A percentile compares a stretch with the other conserved stretches of the same genome.
Evolutionary conservation across 2,113 vertebrate species (phyloP).

Genomic region (Toxotes jaculatrix): DNA sequence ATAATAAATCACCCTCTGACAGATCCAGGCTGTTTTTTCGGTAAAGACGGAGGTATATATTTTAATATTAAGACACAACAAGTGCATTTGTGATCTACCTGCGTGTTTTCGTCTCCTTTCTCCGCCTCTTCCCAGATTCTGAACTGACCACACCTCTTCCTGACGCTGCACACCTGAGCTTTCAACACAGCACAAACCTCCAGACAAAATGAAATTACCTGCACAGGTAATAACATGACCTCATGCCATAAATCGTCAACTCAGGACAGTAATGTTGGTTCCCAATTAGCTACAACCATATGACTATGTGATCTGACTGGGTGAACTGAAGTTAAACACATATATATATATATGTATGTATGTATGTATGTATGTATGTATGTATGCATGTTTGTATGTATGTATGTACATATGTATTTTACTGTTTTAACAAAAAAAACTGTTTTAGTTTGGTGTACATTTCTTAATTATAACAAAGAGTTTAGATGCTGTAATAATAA

Average conservation of each 20-base stretch:
- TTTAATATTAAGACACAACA: not conserved
- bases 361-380: no score
- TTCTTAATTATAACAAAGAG: not conserved
- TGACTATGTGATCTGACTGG: not conserved
- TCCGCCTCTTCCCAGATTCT: conserved; percentile 32
- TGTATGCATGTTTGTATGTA: no score
- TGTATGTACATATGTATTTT: no score
- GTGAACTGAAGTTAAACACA: not conserved
- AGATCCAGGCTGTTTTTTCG: not conserved
- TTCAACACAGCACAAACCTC: no score
- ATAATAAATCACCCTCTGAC: not conserved
- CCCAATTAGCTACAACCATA: not conserved
- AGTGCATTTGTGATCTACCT: conserved; percentile 30
- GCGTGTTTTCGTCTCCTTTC: conserved; percentile 5
- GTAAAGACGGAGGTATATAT: not conserved
- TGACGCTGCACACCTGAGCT: conserved; percentile 39
- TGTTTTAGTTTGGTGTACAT: not conserved
- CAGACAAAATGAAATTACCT: not conserved
- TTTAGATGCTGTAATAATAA: not conserved
- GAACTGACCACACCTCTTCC: conserved; percentile 63
- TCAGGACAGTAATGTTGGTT: not conserved
- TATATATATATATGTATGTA: no score
- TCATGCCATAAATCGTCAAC: not conserved
- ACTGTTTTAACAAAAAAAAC: no score
- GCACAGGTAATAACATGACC: not conserved